phyloP scores from a whole-genome alignment of 2,888 invertebrate genomes.

The Cyrtodaria siliqua region DNA sequence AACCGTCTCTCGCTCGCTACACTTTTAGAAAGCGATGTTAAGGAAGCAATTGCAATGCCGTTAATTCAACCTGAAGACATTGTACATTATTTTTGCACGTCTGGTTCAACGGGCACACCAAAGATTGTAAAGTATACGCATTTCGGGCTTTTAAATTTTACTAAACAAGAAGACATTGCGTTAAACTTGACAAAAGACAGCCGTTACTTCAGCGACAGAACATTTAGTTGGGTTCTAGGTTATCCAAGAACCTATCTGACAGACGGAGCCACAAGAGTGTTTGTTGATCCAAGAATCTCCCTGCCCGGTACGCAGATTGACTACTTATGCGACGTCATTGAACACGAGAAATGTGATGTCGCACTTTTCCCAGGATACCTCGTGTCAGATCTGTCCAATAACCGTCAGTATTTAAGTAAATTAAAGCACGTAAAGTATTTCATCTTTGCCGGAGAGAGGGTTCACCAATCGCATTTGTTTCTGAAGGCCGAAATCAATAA shows the following conservation, averaged over 20 bases:
- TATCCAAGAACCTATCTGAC: slow-evolving; percentile 33
- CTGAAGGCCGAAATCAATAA: slow-evolving; percentile 21
- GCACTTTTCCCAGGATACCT: slow-evolving; percentile 29
- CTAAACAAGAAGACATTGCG: not conserved
- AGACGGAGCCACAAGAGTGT: slow-evolving; percentile 28
- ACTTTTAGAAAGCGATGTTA: not conserved
- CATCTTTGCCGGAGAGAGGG: slow-evolving; percentile 27
- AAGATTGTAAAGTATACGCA: slow-evolving; percentile 26
- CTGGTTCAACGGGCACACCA: slow-evolving; percentile 44
- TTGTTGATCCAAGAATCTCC: slow-evolving; percentile 26
- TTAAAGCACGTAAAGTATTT: slow-evolving; percentile 18
- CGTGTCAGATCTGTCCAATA: slow-evolving; percentile 5
- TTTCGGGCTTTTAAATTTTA: slow-evolving; percentile 34
- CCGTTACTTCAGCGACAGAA: slow-evolving; percentile 29
- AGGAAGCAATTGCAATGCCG: slow-evolving; percentile 12
- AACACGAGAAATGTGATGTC: slow-evolving; percentile 22
- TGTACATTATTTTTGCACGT: slow-evolving; percentile 29
- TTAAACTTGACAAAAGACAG: slow-evolving; percentile 8
- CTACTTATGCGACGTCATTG: slow-evolving; percentile 28
- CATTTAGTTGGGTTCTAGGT: slow-evolving; percentile 40
- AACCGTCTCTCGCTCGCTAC: not conserved
- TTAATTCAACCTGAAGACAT: slow-evolving; percentile 36
- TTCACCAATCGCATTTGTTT: not conserved
- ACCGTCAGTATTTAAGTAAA: not conserved
- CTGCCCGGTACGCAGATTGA: slow-evolving; percentile 16